Evolutionary conservation across 2,113 vertebrate genomes (phyloP).

Genomic region (Grantiella picta): DNA sequence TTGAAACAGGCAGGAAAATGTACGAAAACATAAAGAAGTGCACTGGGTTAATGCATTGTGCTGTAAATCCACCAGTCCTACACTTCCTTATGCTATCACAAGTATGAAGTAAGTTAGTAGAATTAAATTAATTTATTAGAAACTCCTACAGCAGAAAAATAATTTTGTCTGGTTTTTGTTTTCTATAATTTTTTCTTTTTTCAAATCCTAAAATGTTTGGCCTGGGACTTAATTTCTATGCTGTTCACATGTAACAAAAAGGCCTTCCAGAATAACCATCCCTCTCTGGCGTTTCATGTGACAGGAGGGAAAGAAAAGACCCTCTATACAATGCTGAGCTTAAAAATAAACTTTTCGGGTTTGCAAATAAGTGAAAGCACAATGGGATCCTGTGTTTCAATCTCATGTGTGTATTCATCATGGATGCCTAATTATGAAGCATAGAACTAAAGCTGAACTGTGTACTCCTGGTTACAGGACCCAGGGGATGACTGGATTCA

Average conservation of each 20-base stretch:
- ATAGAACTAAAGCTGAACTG: constrained; percentile 24
- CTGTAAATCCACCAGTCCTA: not conserved
- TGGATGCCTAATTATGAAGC: constrained; percentile 42
- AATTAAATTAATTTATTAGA: not conserved
- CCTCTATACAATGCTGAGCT: constrained; percentile 35
- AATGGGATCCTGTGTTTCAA: constrained; percentile 32
- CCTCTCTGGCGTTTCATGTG: constrained; percentile 44
- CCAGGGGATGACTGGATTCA: constrained; percentile 23
- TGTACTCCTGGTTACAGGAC: constrained; percentile 41
- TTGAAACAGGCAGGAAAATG: not conserved
- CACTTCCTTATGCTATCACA: not conserved
- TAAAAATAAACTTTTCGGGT: constrained; percentile 52
- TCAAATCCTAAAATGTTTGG: not conserved
- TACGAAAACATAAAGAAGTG: not conserved
- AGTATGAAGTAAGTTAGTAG: not conserved
- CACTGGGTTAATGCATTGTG: not conserved
- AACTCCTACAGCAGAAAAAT: not conserved
- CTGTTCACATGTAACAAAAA: not conserved
- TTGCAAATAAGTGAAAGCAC: constrained; percentile 48
- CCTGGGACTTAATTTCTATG: not conserved
- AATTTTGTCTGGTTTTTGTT: not conserved
- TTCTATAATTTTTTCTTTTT: not conserved
- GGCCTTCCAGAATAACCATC: not conserved
- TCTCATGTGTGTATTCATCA: not conserved
- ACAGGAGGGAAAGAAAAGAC: constrained; percentile 32